A percentile compares a stretch with the other conserved stretches of the same genome.
phyloP scores from a whole-genome alignment of 2,888 invertebrate species.

The Drosophila antonietae region DNA sequence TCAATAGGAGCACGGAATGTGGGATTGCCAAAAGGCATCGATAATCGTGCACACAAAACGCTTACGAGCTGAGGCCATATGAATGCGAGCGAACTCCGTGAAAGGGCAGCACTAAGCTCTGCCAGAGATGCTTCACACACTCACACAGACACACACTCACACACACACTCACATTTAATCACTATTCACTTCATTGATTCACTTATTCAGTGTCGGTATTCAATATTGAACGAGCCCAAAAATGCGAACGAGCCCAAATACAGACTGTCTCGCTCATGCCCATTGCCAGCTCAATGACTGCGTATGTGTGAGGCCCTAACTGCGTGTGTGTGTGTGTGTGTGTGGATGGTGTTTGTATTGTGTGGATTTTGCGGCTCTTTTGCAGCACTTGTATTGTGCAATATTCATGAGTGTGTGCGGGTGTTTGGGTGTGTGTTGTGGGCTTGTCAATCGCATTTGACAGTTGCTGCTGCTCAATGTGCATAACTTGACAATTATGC shows the following conservation, averaged over 20 bases:
- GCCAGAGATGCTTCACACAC: conserved; percentile 10
- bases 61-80: conserved; percentile 24
- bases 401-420: background rate
- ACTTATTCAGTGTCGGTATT: conserved; percentile 68
- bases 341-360: conserved; percentile 65
- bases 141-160: conserved; percentile 11
- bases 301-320: background rate
- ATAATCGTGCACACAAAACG: conserved; percentile 40
- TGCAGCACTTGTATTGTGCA: conserved; percentile 24
- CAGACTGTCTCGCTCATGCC: conserved; percentile 8
- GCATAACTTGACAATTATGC: conserved; percentile 68
- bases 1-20: conserved; percentile 28
- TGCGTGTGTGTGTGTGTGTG: background rate
- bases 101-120: conserved; percentile 1
- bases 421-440: conserved; percentile 25
- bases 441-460: conserved; percentile 60
- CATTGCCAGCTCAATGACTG: conserved; percentile 9
- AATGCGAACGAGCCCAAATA: conserved; percentile 45
- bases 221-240: conserved; percentile 33
- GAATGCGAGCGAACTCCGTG: conserved; percentile 25
- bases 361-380: conserved; percentile 71
- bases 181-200: conserved; percentile 75
- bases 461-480: conserved; percentile 36
- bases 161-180: conserved; percentile 61
- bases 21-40: conserved; percentile 40